Evolutionary conservation across 2,888 invertebrate genomes (phyloP), one percentile per base, ranked within the genome.

Genomic region (Odontomyia ornata): DNA sequence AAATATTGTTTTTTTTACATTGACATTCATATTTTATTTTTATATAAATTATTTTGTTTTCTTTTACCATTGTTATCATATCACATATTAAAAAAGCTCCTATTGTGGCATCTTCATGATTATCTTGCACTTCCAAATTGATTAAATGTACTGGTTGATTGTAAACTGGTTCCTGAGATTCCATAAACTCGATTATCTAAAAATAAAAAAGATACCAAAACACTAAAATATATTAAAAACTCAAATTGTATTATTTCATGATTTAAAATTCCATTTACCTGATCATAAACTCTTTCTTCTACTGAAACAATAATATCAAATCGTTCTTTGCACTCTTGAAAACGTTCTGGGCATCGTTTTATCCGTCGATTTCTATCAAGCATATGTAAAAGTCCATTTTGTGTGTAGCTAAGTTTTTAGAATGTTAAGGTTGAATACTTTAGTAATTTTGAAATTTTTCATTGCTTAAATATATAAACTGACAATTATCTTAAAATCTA

Each of bases 51-150:
- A 76, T 78, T 76, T 65, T 67, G 25, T 57, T 71, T 71, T 67
- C 69, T 18, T 77, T 86, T 89, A 95, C 94, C 92, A 95, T 92
- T 76, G 93, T 92, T 81, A 97, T 95, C 88, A 99, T 91, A 87
- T 99, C 98, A 87, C 96, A 96, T 81, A 99, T 98, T 82, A 98
- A 90, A 88, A 99, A 98, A 46, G 99, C 99, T 80, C 99, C 99
- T 84, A 99, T 93, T 1, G 99, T 97, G 0, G 99, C 99, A 87
- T 99, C 99, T 86, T 99, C 99, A 81, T 99, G 97, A 88, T 99
- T 99, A 88, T 99, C 99, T 86, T 97, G 97, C 82, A 99, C 98
- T 85, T 99, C 99, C 81, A 99, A 93, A 86, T 99, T 99, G 76
- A 99, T 93, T 60, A 99, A 92, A 88, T 99, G 99, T 1, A 96